phyloP scores from a whole-genome alignment of 2,797 vertebrate species.

The Enteromius argenteus region DNA sequence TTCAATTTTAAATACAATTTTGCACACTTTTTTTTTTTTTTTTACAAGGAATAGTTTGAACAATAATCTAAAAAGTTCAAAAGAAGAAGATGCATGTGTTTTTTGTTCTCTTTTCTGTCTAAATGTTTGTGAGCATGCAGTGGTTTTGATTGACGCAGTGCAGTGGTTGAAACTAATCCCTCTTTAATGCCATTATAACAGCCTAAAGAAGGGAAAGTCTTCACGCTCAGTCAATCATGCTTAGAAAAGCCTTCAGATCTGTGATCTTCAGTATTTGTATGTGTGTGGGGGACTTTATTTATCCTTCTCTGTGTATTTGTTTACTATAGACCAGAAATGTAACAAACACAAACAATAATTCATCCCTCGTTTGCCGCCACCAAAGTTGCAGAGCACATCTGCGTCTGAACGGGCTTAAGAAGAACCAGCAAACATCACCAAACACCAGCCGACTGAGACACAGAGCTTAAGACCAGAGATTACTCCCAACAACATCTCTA shows the following conservation, averaged over 20 bases:
- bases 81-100: neutral
- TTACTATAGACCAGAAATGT: slow-evolving; percentile 15
- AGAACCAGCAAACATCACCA: slow-evolving; percentile 14
- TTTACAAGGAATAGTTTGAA: neutral
- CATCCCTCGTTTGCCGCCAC: slow-evolving; percentile 49
- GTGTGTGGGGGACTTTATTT: neutral
- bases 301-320: slow-evolving; percentile 26
- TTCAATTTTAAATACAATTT: neutral
- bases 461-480: neutral
- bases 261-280: slow-evolving; percentile 27
- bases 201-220: slow-evolving; percentile 39
- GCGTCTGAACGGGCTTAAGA: slow-evolving; percentile 56
- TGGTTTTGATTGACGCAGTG: slow-evolving; percentile 70
- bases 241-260: slow-evolving; percentile 9
- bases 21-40: neutral
- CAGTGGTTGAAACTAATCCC: slow-evolving; percentile 77
- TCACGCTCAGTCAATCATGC: slow-evolving; percentile 37
- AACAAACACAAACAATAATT: slow-evolving; percentile 38
- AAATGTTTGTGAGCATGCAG: neutral
- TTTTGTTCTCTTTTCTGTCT: neutral
- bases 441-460: neutral
- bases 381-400: slow-evolving; percentile 50
- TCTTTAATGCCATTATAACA: slow-evolving; percentile 75
- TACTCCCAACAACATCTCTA: slow-evolving; percentile 20
- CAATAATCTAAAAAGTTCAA: neutral